Percentiles rank a stretch among this genome's conserved stretches.
phyloP scores from a whole-genome alignment of 2,797 vertebrate species.

The Hippoglossus hippoglossus region DNA sequence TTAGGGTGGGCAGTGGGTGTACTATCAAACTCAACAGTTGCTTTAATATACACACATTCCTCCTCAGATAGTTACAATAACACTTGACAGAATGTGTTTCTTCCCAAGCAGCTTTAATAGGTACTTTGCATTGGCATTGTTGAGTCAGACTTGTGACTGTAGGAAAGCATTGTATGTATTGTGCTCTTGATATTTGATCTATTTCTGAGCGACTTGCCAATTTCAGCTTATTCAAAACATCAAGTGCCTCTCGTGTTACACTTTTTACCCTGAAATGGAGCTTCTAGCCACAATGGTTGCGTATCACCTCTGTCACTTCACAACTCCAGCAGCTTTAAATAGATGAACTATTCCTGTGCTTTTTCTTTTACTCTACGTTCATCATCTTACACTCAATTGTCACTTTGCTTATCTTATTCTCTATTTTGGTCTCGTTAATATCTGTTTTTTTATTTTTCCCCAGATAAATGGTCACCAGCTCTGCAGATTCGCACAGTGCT shows the following conservation, averaged over 20 bases:
- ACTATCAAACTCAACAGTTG: too few species aligned
- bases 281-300: conserved; percentile 6
- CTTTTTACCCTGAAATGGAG: conserved; percentile 31
- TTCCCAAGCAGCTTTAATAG: conserved; percentile 8
- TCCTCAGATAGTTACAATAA: neutral
- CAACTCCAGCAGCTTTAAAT: neutral
- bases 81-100: neutral
- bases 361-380: neutral
- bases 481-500: conserved; percentile 99
- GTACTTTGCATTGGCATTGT: conserved; percentile 3
- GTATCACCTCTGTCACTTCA: conserved; percentile 10
- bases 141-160: conserved; percentile 29
- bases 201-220: conserved; percentile 38
- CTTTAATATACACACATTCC: neutral
- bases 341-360: neutral
- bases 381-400: neutral
- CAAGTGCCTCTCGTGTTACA: conserved; percentile 37
- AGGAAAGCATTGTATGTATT: conserved; percentile 17
- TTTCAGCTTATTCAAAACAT: conserved; percentile 56
- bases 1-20: too few species aligned
- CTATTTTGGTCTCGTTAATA: neutral
- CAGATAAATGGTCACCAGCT: conserved; percentile 99
- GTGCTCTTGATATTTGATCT: conserved; percentile 16
- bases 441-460: neutral
- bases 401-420: neutral